Evolutionary conservation across 2,888 invertebrate genomes (phyloP).

Genomic region (Tetragonisca angustula): DNA sequence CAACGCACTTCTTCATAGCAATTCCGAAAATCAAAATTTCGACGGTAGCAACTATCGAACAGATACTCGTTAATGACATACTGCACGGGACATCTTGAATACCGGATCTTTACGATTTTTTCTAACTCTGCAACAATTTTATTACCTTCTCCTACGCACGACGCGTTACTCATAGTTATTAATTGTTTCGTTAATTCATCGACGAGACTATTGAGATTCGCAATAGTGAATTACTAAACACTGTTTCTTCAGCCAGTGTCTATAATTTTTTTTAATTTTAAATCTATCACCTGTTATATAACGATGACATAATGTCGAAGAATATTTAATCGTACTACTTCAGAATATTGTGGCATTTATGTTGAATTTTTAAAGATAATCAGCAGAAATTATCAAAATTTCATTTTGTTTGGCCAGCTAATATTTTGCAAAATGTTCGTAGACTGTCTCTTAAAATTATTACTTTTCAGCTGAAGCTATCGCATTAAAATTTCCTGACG

Average conservation of each 20-base stretch:
- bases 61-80: not conserved
- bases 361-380: not conserved
- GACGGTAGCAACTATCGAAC: not conserved
- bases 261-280: not conserved
- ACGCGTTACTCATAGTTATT: slow-evolving; percentile 23
- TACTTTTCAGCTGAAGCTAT: not conserved
- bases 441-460: not conserved
- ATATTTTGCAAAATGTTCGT: not conserved
- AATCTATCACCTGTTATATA: not conserved
- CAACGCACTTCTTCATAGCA: not conserved
- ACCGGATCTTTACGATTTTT: not conserved
- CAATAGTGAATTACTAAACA: not conserved
- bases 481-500: not conserved
- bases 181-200: slow-evolving; percentile 9
- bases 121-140: not conserved
- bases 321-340: not conserved
- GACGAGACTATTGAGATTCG: no score
- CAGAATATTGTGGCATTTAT: not conserved
- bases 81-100: not conserved
- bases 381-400: not conserved
- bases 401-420: not conserved
- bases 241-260: not conserved
- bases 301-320: not conserved
- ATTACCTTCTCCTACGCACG: slow-evolving; percentile 23
- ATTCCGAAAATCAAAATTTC: not conserved